Base-by-base conservation (phyloP, 2,113 vertebrate genomes). In the Hystrix brachyura region DNA sequence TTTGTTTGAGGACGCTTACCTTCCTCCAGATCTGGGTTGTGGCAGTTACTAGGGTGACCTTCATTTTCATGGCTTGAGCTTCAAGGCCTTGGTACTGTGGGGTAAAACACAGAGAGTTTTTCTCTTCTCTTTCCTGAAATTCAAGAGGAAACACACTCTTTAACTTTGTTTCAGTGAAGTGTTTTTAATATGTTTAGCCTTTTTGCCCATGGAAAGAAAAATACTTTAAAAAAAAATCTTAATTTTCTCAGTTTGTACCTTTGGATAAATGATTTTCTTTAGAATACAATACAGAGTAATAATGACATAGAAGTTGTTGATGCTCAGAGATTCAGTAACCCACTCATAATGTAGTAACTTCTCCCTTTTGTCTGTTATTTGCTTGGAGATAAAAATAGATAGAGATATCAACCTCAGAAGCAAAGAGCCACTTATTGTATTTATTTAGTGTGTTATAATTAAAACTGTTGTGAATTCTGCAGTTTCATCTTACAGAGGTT, bases 371-470 rank as follows among this genome's bases (percentile, higher is more conserved):
- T 48, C 79, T 96, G 60, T 94, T 67, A 87, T 94, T 94, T 87
- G 53, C 76, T 93, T 93, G 60, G 48, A 80, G 83, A 72, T 72
- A 95, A 95, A 98, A 94, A 97, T 34, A 74, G 92, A 97, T 29
- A 71, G 90, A 95, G 67, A 93, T 96, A 95, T 97, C 91, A 43
- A 90, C 80, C n/a, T 97, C 60, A 46, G 78, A 78, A 57, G 90
- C 89, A 34, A 92, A 91, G 87, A 81, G 18, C 71, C 2, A 9
- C 80, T 92, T 88, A 82, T 48, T 92, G 92, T 97, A 96, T 97
- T 97, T 97, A 88, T 94, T 95, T 85, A 74, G 94, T 95, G 95
- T 94, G 94, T 98, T 96, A 96, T 94, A 97, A 98, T 98, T 97
- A 98, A 98, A 96, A 96, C 87, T 87, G 89, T 85, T 95, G 96